Conservation (phyloP, 2,113 vertebrate genomes). For the Semnornis frantzii region DNA sequence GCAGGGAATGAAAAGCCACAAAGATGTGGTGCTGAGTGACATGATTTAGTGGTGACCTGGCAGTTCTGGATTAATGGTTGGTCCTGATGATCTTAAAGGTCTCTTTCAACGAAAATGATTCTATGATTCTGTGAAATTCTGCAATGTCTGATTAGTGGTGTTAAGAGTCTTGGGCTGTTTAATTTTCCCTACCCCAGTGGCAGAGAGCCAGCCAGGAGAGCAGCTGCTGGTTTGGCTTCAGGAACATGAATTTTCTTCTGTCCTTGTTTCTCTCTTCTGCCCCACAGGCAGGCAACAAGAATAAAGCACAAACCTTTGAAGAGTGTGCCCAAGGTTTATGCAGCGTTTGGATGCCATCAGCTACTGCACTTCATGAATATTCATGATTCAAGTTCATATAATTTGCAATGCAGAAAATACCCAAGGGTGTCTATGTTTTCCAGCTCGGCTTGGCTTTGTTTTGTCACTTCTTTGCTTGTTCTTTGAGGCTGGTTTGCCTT, state of each 20-base stretch:
- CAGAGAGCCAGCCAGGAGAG: background rate
- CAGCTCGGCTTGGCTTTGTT: background rate
- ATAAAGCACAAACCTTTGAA: background rate
- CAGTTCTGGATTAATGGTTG: too few relatives aligned
- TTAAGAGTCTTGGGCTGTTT: too few relatives aligned
- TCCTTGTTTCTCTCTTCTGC: background rate
- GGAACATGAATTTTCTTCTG: rapidly evolving
- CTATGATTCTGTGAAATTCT: too few relatives aligned
- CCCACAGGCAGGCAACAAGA: background rate
- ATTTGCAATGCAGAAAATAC: background rate
- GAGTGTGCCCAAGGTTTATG: background rate
- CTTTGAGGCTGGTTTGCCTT: background rate
- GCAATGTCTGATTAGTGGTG: rapidly evolving
- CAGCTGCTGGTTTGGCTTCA: background rate
- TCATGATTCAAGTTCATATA: rapidly evolving
- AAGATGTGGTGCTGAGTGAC: too few relatives aligned
- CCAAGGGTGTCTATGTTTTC: background rate
- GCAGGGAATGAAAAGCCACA: too few relatives aligned
- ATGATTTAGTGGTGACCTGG: too few relatives aligned
- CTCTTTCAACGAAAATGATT: too few relatives aligned
- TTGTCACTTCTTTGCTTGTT: background rate
- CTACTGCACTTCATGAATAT: background rate
- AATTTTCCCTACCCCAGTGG: rapidly evolving
- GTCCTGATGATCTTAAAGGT: too few relatives aligned
- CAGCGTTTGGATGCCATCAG: background rate